Evolutionary conservation across 2,113 vertebrate genomes (phyloP).

Genomic region (Calyptommatus sinebrachiatus): DNA sequence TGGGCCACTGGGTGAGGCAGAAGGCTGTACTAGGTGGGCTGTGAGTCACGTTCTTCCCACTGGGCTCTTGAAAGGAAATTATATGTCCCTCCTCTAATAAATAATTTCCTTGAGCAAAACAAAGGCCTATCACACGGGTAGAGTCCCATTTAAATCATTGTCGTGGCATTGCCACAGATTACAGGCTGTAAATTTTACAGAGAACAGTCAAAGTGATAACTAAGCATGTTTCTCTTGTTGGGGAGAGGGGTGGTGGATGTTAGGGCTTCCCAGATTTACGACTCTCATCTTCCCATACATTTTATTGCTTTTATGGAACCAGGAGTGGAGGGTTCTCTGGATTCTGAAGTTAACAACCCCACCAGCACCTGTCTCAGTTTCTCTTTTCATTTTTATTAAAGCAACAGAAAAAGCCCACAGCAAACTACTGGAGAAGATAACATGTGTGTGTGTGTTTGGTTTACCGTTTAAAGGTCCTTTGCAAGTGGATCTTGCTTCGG

Average conservation of each 20-base stretch:
- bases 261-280: conserved; percentile 48
- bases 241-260: not conserved
- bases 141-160: conserved; percentile 23
- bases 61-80: not conserved
- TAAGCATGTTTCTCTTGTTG: conserved; percentile 45
- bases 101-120: conserved; percentile 25
- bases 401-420: not conserved
- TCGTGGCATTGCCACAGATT: conserved; percentile 23
- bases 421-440: not conserved
- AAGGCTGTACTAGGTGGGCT: too few relatives aligned
- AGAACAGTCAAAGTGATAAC: conserved; percentile 49
- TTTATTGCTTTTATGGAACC: conserved; percentile 3
- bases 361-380: not conserved
- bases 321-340: not conserved
- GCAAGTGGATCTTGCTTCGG: not conserved
- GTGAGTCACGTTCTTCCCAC: not conserved
- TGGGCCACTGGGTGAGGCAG: too few relatives aligned
- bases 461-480: not conserved
- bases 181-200: conserved; percentile 53
- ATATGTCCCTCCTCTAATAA: not conserved
- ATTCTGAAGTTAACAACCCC: not conserved
- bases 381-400: not conserved
- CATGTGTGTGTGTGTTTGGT: too few relatives aligned
- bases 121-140: not conserved
- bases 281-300: fast-evolving